These are phyloP conservation scores for Cataglyphis altisquamis DNA, from an alignment of 2,888 invertebrate species.

Conservation along the genomic window DNA sequence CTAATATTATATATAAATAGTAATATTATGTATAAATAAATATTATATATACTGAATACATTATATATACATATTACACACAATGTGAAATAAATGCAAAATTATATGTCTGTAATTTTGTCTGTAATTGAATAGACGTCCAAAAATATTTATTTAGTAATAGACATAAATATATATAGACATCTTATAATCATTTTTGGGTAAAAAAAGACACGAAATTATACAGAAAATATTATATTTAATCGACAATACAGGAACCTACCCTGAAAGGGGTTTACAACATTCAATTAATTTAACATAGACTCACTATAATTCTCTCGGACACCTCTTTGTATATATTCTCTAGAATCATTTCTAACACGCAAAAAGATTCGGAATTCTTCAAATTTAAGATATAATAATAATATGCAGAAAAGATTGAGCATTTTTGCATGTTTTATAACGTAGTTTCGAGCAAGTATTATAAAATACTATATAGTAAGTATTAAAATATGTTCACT, in stretches of 20 bases:
- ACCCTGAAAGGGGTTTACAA: constrained; percentile 74
- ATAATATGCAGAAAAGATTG: constrained; percentile 55
- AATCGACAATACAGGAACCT: constrained; percentile 78
- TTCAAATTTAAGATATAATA: constrained; percentile 57
- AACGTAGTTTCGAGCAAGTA: constrained; percentile 54
- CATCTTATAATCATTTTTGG: not conserved
- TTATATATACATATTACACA: constrained; percentile 41
- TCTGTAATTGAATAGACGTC: not conserved
- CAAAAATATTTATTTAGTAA: constrained; percentile 30
- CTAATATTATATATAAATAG: not conserved
- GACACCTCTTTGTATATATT: constrained; percentile 33
- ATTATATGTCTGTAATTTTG: not conserved
- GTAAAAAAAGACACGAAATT: constrained; percentile 25
- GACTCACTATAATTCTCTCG: constrained; percentile 58
- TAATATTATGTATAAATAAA: not conserved
- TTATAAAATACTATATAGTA: constrained; percentile 56
- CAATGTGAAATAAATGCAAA: not conserved
- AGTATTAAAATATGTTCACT: constrained; percentile 57
- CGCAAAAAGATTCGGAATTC: constrained; percentile 11
- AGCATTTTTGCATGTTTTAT: constrained; percentile 65
- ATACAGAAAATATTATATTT: constrained; percentile 63
- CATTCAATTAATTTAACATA: constrained; percentile 70
- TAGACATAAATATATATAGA: not conserved
- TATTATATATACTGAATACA: constrained; percentile 42
- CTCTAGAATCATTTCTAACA: constrained; percentile 26